Base-by-base conservation (phyloP, 2,888 invertebrate species). In the Sarcophaga caerulescens region DNA sequence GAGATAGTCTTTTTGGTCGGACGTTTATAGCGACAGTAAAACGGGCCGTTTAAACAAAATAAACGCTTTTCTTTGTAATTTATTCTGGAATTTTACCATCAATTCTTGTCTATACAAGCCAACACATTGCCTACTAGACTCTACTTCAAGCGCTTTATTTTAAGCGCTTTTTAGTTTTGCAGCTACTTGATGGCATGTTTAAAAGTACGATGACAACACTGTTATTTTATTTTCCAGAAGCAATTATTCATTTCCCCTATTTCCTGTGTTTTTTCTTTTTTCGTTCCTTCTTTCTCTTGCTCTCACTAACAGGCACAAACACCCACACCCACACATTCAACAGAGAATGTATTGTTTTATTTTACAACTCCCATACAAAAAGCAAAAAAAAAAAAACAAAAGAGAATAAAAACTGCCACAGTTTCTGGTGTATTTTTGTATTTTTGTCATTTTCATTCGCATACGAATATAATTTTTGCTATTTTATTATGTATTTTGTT, bases 241-340 rank as follows among this genome's bases (percentile, higher is more conserved):
- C 74, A 69, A 78, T 83, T 65, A 65, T 69, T 74, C 57, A 84
- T 84, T 84, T 85, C 82, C 82, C 85, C 78, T 82, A 65, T 71
- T 82, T 78, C 75, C 84, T 75, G 79, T 76, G 45, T 52, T 4
- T 23, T 25, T 66, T 2, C 4, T 66, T 71, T 45, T 62, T 23
- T 62, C 19, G 0, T 25, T 12, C 5, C 2, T 47, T 66, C 52
- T 79, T 62, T 44, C 83, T 23, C 66, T 59, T 80, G 25, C 83
- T 66, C 81, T 44, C 70, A 63, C 65, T 45, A 47, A 59, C n/a
- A 60, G 12, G 23, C 44, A 14, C 59, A 59, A 17, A 59, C n/a
- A 35, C 44, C 3, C 14, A 14, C 47, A 47, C 1, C 1, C 6
- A 25, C n/a, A n/a, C n/a, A n/a, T n/a, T n/a, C n/a, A n/a, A 8